Evolutionary conservation across 2,113 vertebrate genomes (phyloP).

Genomic region (Bombycilla garrulus): DNA sequence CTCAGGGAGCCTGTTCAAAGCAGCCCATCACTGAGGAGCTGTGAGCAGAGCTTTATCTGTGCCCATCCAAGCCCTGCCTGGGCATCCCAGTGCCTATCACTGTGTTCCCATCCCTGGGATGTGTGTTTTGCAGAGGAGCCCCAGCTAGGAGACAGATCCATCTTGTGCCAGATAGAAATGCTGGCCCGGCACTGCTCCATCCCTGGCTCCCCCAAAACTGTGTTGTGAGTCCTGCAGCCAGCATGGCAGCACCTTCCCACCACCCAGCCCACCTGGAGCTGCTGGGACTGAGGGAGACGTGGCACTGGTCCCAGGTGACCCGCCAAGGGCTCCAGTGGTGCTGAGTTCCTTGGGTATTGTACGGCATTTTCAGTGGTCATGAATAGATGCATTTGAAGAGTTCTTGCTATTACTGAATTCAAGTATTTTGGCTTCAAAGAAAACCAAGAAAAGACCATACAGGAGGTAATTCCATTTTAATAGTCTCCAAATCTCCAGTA

Average conservation of each 20-base stretch:
- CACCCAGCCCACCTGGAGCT: accelerated
- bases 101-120: accelerated
- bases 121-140: conserved; percentile 82
- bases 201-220: background rate
- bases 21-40: background rate
- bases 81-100: accelerated
- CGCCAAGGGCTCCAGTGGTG: background rate
- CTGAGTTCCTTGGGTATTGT: background rate
- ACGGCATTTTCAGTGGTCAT: background rate
- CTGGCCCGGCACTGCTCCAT: no score
- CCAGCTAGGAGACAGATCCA: conserved; percentile 87
- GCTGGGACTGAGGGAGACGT: no score
- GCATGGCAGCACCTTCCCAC: background rate
- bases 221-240: background rate
- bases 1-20: background rate
- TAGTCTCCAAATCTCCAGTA: background rate
- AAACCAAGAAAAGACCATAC: background rate
- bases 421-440: background rate
- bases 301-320: background rate
- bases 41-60: accelerated
- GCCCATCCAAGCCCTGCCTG: accelerated
- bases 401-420: background rate
- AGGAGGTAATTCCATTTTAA: background rate
- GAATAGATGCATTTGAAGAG: background rate
- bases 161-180: conserved; percentile 73